Evolutionary conservation across 2,888 invertebrate genomes (phyloP).

Genomic region (Dryobotodes eremita): DNA sequence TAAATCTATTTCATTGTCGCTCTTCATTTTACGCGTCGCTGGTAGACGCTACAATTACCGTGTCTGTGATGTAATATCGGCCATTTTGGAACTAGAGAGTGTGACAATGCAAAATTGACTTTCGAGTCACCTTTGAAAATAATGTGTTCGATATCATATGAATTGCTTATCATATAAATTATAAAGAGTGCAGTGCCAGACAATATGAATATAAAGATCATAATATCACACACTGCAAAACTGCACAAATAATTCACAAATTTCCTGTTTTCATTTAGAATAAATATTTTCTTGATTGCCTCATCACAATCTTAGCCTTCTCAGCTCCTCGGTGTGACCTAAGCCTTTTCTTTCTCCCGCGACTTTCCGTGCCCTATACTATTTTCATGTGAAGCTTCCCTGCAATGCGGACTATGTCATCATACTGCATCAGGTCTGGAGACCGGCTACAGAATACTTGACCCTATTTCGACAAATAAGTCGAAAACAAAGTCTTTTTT

Average conservation of each 20-base stretch:
- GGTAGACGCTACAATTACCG: constrained; percentile 33
- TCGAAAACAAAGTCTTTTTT: constrained; percentile 7
- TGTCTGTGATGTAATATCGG: neutral
- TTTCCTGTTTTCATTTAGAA: neutral
- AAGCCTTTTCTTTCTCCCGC: constrained; percentile 12
- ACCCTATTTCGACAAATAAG: constrained; percentile 41
- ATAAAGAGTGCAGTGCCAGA: too few relatives aligned
- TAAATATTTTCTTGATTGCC: neutral
- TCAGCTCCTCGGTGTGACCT: neutral
- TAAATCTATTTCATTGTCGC: constrained; percentile 48
- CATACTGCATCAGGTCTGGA: constrained; percentile 48
- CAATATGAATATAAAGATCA: neutral
- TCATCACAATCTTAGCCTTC: neutral
- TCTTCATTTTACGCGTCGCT: constrained; percentile 31
- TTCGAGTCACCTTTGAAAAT: neutral
- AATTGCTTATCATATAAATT: neutral
- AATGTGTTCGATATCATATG: neutral
- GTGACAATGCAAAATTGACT: neutral
- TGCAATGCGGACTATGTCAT: constrained; percentile 62
- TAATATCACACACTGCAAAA: neutral
- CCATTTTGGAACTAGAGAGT: constrained; percentile 18
- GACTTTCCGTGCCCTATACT: constrained; percentile 15
- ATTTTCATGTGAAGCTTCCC: constrained; percentile 35
- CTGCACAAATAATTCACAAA: too few relatives aligned
- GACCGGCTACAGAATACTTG: constrained; percentile 37